These are phyloP conservation scores for Rotaria socialis DNA, from an alignment of 2,888 invertebrate genomes.

Conservation along the genomic window DNA sequence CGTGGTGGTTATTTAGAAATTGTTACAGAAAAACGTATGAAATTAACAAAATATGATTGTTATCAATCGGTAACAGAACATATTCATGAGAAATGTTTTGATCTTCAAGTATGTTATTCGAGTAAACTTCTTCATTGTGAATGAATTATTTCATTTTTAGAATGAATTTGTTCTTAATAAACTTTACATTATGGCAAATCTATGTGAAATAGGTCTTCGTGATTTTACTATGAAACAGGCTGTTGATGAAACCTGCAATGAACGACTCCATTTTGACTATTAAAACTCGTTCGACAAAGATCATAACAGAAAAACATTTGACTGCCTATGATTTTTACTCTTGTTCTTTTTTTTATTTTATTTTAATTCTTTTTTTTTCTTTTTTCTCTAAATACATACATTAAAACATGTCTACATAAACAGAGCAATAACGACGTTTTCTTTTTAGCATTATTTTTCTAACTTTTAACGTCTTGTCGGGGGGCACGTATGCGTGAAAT, in stretches of 20 bases:
- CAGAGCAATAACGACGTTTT: neutral
- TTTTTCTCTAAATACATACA: neutral
- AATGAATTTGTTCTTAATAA: conserved; percentile 44
- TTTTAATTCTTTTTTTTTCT: too few relatives aligned
- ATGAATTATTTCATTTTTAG: neutral
- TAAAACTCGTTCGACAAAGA: neutral
- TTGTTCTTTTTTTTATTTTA: neutral
- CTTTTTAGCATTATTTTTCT: too few relatives aligned
- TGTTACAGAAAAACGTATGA: conserved; percentile 34
- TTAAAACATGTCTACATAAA: neutral
- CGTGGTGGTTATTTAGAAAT: conserved; percentile 27
- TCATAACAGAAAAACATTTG: neutral
- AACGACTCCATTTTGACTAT: neutral
- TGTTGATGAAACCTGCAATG: neutral
- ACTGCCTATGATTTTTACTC: neutral
- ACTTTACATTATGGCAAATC: conserved; percentile 44
- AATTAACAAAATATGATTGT: conserved; percentile 45
- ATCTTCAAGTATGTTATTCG: conserved; percentile 35
- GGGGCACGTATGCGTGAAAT: neutral
- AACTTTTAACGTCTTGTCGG: too few relatives aligned
- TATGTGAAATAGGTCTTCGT: conserved; percentile 44
- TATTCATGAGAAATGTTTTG: conserved; percentile 43
- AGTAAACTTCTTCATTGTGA: too few relatives aligned
- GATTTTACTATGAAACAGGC: neutral
- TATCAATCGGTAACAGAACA: conserved; percentile 40